Base-by-base conservation (phyloP, 2,888 invertebrate species). In the Lithophane semibrunnea region DNA sequence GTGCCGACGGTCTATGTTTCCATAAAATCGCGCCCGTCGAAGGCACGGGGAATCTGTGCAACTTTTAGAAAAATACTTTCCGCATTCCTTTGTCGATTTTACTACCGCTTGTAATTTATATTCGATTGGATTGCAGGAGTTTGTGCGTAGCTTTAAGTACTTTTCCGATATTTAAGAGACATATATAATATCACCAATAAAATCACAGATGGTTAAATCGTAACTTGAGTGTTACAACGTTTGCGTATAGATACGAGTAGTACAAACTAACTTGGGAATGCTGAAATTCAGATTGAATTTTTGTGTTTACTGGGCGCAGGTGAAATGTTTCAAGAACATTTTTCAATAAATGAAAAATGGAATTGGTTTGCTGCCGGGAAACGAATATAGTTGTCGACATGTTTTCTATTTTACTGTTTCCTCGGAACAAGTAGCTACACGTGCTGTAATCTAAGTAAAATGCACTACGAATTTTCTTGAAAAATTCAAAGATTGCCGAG, bases 291-390 rank as follows among this genome's bases (percentile, higher is more conserved):
- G 88, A 94, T 94, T 93, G 92, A 90, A 94, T 94, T 93, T 92
- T 91, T 92, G 82, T 91, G 90, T 91, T 92, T 91, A 89, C 92
- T 88, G 92, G 92, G 89, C 93, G 89, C 95, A 95, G 95, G 94
- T 95, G 94, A 93, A 92, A 92, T 90, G 91, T 93, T 92, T 89
- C 89, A 88, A 91, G 89, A 89, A 92, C 93, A 90, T 76, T 92
- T 92, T 93, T 91, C 93, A 92, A 93, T 93, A 93, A 91, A 93
- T 94, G 93, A 93, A 93, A 94, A 91, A 92, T 94, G 89, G 86
- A 92, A 94, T 93, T 93, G 92, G 90, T 92, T 91, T 90, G 87
- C 89, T 88, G 88, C 85, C 88, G 87, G 87, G 75, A 88, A 90
- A 87, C 83, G 80, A 85, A 84, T 80, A 79, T 54, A 83, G 77